phyloP scores from a whole-genome alignment of 2,113 vertebrate genomes.

The Lepidothrix coronata region DNA sequence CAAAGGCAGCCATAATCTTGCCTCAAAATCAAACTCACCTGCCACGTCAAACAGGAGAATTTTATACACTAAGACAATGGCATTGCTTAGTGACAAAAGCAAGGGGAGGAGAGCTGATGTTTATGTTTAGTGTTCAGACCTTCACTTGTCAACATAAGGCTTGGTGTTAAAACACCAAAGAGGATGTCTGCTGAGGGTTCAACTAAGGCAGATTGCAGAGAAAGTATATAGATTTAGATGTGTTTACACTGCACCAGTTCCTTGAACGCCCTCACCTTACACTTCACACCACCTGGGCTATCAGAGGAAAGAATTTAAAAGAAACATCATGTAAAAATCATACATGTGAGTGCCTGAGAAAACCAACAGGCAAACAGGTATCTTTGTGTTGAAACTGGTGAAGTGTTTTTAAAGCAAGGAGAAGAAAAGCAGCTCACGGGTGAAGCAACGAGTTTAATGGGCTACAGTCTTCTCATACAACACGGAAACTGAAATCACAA shows the following conservation, averaged over 20 bases:
- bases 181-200: not conserved
- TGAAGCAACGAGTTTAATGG: not conserved
- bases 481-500: not conserved
- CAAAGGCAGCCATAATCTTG: not conserved
- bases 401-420: not conserved
- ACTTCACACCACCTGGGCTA: not conserved
- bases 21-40: not conserved
- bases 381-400: not conserved
- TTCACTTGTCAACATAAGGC: not conserved
- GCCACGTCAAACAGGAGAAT: not conserved
- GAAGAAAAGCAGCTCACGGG: not conserved
- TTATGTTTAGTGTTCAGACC: not conserved
- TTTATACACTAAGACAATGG: not conserved
- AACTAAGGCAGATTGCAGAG: not conserved
- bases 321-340: not conserved
- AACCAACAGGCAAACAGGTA: not conserved
- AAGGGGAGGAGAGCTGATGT: not conserved
- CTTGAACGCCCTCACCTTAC: not conserved
- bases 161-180: not conserved
- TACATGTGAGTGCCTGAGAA: not conserved
- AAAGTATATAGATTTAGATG: not conserved
- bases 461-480: not conserved
- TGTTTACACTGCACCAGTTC: not conserved
- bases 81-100: not conserved
- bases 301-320: not conserved